These are phyloP conservation scores for Drosophila ercepeae DNA, from an alignment of 1,140 invertebrate genomes.

Conservation along the genomic window DNA sequence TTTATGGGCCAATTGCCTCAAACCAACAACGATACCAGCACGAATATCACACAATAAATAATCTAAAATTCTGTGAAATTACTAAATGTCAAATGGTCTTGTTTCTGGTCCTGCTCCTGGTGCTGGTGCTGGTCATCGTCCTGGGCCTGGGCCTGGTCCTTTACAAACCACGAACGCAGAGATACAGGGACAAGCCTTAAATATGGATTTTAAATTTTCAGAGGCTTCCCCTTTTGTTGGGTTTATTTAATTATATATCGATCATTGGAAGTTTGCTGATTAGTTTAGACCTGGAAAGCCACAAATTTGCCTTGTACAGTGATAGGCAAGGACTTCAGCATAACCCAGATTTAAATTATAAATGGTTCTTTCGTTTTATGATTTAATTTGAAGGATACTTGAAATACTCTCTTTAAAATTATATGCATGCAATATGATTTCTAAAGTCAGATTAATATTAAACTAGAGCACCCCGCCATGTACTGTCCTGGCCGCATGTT, in stretches of 20 bases:
- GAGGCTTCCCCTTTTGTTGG: neutral
- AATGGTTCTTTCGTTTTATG: constrained; percentile 16
- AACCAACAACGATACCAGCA: constrained; percentile 13
- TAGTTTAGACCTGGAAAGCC: too few relatives aligned
- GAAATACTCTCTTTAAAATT: too few relatives aligned
- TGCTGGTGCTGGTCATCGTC: too few relatives aligned
- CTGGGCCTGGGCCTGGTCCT: neutral
- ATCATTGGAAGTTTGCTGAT: constrained; percentile 2
- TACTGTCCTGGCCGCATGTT: neutral
- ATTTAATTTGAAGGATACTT: too few relatives aligned
- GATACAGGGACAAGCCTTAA: too few relatives aligned
- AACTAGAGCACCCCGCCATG: constrained; percentile 28
- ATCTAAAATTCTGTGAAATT: constrained; percentile 79
- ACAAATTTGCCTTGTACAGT: too few relatives aligned
- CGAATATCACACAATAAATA: constrained; percentile 66
- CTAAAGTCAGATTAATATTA: neutral
- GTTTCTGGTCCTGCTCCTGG: constrained; percentile 13
- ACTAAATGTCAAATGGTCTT: constrained; percentile 71
- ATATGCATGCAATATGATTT: too few relatives aligned
- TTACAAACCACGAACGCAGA: constrained; percentile 21
- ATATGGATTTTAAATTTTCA: too few relatives aligned
- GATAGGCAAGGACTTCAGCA: too few relatives aligned
- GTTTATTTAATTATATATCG: constrained; percentile 56
- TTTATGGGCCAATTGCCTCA: constrained; percentile 59
- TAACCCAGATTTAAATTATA: neutral